These are phyloP conservation scores for Dendrolimus kikuchii DNA, from an alignment of 1,140 invertebrate species.

Conservation along the genomic window DNA sequence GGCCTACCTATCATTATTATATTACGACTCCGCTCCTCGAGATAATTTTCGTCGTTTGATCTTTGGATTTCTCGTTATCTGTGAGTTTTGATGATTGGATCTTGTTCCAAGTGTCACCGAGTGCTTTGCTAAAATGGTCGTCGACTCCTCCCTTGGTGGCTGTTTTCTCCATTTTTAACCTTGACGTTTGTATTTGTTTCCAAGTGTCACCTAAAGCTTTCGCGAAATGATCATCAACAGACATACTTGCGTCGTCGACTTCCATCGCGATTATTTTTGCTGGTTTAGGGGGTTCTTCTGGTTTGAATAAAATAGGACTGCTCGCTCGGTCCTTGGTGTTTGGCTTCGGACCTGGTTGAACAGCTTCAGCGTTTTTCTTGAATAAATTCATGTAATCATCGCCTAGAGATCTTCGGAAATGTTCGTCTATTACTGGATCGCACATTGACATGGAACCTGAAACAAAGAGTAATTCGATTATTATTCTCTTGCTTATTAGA, in stretches of 20 bases:
- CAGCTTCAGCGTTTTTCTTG: conserved; percentile 72
- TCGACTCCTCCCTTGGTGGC: conserved; percentile 77
- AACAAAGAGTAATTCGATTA: conserved; percentile 18
- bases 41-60: conserved; percentile 58
- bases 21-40: conserved; percentile 64
- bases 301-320: conserved; percentile 62
- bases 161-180: conserved; percentile 48
- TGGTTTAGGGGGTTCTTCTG: conserved; percentile 45
- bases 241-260: conserved; percentile 66
- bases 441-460: conserved; percentile 79
- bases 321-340: conserved; percentile 67
- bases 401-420: conserved; percentile 93
- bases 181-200: conserved; percentile 83
- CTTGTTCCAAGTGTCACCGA: conserved; percentile 94
- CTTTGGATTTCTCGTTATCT: conserved; percentile 40
- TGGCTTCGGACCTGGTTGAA: conserved; percentile 55
- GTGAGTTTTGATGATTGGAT: conserved; percentile 73
- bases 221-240: conserved; percentile 96
- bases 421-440: conserved; percentile 95
- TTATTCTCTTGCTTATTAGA: background rate
- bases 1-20: conserved; percentile 39
- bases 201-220: conserved; percentile 96
- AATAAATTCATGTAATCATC: conserved; percentile 89
- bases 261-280: conserved; percentile 68
- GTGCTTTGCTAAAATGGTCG: conserved; percentile 96